phyloP scores from a whole-genome alignment of 2,113 vertebrate species.

The Melanostigma gelatinosum region DNA sequence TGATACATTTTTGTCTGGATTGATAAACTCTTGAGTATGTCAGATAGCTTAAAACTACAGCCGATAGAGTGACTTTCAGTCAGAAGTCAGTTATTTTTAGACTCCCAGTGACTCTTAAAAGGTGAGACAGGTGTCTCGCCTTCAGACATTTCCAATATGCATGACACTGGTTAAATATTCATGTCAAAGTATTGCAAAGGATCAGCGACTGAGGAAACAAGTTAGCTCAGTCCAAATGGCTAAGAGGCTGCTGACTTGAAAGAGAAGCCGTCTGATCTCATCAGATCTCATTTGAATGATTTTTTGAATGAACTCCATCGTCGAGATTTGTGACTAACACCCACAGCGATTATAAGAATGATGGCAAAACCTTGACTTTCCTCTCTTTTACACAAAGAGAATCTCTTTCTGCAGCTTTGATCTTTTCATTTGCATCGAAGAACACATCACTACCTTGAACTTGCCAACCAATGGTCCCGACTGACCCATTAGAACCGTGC shows the following conservation, averaged over 20 bases:
- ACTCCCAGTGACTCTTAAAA: slow-evolving; percentile 21
- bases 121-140: slow-evolving; percentile 62
- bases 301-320: slow-evolving; percentile 11
- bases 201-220: slow-evolving; percentile 41
- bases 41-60: background rate
- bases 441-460: slow-evolving; percentile 19
- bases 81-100: slow-evolving; percentile 54
- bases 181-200: slow-evolving; percentile 50
- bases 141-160: slow-evolving; percentile 67
- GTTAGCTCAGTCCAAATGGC: slow-evolving; percentile 15
- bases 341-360: background rate
- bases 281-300: slow-evolving; percentile 9
- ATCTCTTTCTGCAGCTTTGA: background rate
- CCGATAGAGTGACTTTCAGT: background rate
- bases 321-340: background rate
- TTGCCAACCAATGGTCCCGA: background rate
- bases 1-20: background rate
- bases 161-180: slow-evolving; percentile 69
- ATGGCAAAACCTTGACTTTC: background rate
- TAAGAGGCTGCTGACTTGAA: slow-evolving; percentile 38
- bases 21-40: background rate
- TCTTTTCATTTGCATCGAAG: slow-evolving; percentile 33
- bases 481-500: background rate
- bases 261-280: slow-evolving; percentile 20
- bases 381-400: background rate